phyloP scores from a whole-genome alignment of 2,888 invertebrate genomes.

The Smittia sp. region DNA sequence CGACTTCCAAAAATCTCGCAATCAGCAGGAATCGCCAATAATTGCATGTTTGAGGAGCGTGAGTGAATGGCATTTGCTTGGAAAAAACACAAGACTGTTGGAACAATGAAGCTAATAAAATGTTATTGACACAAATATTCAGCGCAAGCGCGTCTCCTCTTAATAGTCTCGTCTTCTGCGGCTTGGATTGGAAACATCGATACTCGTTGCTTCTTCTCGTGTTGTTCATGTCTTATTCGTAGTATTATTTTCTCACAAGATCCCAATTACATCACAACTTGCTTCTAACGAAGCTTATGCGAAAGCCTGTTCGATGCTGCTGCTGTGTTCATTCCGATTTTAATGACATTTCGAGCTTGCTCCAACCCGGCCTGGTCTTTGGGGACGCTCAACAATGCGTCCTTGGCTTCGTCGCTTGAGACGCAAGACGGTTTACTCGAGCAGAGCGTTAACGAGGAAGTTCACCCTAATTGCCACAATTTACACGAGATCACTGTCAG shows the following conservation, averaged over 20 bases:
- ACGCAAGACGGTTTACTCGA: background rate
- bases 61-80: conserved; percentile 22
- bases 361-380: background rate
- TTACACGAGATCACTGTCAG: conserved; percentile 6
- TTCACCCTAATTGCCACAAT: conserved; percentile 4
- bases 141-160: background rate
- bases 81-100: background rate
- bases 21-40: conserved; percentile 21
- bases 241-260: background rate
- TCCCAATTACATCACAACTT: conserved; percentile 11
- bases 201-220: conserved; percentile 11
- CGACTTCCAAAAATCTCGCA: conserved; percentile 24
- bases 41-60: conserved; percentile 15
- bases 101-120: conserved; percentile 37
- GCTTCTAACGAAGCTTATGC: conserved; percentile 4
- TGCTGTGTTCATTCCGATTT: background rate
- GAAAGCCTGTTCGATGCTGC: background rate
- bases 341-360: background rate
- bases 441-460: background rate
- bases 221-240: conserved; percentile 11
- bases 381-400: background rate
- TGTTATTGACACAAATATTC: conserved; percentile 41
- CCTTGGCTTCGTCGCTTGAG: background rate
- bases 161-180: background rate
- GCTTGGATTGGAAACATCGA: background rate